Evolutionary conservation across 2,888 invertebrate species (phyloP).

Genomic region (Lasiommata megera): DNA sequence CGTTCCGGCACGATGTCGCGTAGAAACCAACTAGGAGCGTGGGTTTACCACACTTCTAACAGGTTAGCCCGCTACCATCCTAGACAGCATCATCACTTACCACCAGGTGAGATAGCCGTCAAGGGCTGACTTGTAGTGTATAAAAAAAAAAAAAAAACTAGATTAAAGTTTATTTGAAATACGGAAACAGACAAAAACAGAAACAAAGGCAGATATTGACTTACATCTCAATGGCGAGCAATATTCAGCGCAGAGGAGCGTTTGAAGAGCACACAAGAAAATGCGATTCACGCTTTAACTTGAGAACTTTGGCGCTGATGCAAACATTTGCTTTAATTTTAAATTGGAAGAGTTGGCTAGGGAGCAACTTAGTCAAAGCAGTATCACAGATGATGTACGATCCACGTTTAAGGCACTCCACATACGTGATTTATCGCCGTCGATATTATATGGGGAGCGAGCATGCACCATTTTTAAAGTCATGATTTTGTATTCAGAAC

Average conservation of each 20-base stretch:
- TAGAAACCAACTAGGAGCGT: too few relatives aligned
- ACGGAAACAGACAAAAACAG: neutral
- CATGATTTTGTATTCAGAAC: neutral
- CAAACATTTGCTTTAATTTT: conserved; percentile 33
- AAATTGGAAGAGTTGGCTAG: conserved; percentile 32
- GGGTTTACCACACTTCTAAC: too few relatives aligned
- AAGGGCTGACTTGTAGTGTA: too few relatives aligned
- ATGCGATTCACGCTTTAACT: conserved; percentile 21
- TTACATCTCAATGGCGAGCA: conserved; percentile 4
- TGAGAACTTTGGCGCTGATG: conserved; percentile 28
- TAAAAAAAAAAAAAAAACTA: too few relatives aligned
- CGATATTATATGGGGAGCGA: conserved; percentile 7
- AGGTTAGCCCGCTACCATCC: too few relatives aligned
- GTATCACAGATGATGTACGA: conserved; percentile 29
- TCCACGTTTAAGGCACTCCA: conserved; percentile 23
- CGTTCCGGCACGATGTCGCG: too few relatives aligned
- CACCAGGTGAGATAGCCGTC: too few relatives aligned
- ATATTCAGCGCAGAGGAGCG: neutral
- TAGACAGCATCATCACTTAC: too few relatives aligned
- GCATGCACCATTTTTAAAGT: conserved; percentile 6
- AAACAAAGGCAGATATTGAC: neutral
- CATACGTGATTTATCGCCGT: conserved; percentile 25
- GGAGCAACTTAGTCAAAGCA: conserved; percentile 27
- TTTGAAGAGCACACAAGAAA: conserved; percentile 12
- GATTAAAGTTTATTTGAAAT: neutral